Percentiles rank a stretch among this genome's conserved stretches.
These are phyloP conservation scores for Galaxea fascicularis DNA, from an alignment of 92 coral and sea anemone species.

Conservation along the genomic window DNA sequence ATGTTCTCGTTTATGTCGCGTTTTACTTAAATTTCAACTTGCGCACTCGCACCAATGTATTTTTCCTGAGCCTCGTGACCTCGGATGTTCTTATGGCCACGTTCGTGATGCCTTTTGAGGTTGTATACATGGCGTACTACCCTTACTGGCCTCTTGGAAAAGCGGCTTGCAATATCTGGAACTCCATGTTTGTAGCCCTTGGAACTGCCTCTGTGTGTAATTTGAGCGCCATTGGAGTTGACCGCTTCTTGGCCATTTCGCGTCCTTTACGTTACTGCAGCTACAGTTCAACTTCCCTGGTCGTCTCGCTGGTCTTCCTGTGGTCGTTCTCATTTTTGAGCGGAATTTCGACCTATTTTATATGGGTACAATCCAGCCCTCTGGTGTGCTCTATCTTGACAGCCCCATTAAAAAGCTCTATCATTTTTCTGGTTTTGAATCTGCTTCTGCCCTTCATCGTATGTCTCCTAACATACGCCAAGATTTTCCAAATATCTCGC, in stretches of 20 bases:
- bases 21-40: constrained; percentile 36
- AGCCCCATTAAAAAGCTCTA: constrained; percentile 36
- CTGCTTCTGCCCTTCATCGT: constrained; percentile 51
- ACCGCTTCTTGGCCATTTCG: constrained; percentile 52
- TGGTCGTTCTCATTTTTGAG: constrained; percentile 58
- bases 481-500: constrained; percentile 49
- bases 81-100: constrained; percentile 53
- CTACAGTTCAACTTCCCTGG: constrained; percentile 19
- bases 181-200: constrained; percentile 51
- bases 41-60: constrained; percentile 42
- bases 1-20: constrained; percentile 38
- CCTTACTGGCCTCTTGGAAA: constrained; percentile 66
- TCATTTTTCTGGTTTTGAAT: constrained; percentile 34
- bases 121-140: constrained; percentile 27
- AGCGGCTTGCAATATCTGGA: constrained; percentile 52
- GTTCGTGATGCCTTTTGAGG: constrained; percentile 60
- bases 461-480: constrained; percentile 40
- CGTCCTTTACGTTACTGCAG: constrained; percentile 50
- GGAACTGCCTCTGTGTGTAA: constrained; percentile 50
- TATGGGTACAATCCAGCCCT: constrained; percentile 17
- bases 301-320: constrained; percentile 15
- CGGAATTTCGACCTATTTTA: constrained; percentile 23
- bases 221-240: constrained; percentile 55
- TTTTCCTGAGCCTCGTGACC: constrained; percentile 58
- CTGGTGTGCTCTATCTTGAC: constrained; percentile 13